Conservation (phyloP, 2,797 vertebrate genomes). For the Myripristis murdjan region DNA sequence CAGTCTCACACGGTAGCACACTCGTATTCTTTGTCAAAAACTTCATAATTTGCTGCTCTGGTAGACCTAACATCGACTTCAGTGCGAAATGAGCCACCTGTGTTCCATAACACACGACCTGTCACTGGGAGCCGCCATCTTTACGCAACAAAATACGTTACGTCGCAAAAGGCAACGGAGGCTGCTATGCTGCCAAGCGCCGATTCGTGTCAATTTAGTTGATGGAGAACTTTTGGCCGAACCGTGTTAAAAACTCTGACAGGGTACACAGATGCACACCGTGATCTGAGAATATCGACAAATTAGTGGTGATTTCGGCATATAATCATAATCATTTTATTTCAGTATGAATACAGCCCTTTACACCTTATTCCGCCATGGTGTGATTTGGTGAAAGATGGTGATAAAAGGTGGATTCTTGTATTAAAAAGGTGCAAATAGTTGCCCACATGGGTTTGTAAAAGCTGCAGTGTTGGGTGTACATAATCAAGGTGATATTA, state of each 20-base stretch:
- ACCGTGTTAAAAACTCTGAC: neutral
- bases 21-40: neutral
- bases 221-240: neutral
- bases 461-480: too few species aligned
- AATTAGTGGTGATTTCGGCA: neutral
- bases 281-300: too few species aligned
- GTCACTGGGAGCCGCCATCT: conserved; percentile 83
- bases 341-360: neutral
- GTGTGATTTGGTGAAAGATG: too few species aligned
- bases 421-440: too few species aligned
- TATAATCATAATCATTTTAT: neutral
- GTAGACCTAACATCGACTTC: neutral
- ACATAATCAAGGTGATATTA: too few species aligned
- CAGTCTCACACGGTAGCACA: neutral
- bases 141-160: conserved; percentile 53
- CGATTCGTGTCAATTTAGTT: neutral
- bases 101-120: conserved; percentile 74
- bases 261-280: too few species aligned
- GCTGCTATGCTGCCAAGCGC: neutral
- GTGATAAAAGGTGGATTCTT: too few species aligned
- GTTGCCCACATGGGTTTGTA: too few species aligned
- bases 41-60: neutral
- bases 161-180: conserved; percentile 57
- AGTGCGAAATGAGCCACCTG: neutral
- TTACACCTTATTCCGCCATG: too few species aligned